A percentile compares a stretch with the other conserved stretches of the same genome.
These are phyloP conservation scores for Ischnura elegans DNA, from an alignment of 2,888 invertebrate species.

Conservation along the genomic window DNA sequence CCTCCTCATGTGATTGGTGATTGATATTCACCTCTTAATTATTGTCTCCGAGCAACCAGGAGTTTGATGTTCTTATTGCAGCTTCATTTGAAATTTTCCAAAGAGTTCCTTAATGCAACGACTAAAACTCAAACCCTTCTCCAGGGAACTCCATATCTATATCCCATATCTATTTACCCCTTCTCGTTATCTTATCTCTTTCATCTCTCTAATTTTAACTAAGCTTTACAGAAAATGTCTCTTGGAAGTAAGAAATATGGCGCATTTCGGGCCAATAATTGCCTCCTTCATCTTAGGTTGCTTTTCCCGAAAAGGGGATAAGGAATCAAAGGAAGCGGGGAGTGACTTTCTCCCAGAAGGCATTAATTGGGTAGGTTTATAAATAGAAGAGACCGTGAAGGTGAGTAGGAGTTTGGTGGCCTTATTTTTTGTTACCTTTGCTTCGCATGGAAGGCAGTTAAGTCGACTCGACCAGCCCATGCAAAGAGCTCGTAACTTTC, in stretches of 20 bases:
- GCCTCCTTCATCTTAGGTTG: background rate
- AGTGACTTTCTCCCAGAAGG: background rate
- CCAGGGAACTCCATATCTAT: background rate
- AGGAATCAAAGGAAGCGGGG: background rate
- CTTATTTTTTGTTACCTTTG: background rate
- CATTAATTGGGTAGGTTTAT: background rate
- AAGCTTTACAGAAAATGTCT: background rate
- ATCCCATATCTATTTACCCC: background rate
- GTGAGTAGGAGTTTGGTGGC: background rate
- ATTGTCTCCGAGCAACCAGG: too few relatives aligned
- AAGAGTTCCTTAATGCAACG: too few relatives aligned
- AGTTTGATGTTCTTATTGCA: too few relatives aligned
- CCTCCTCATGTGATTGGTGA: too few relatives aligned
- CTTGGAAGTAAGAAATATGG: background rate
- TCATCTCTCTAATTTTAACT: background rate
- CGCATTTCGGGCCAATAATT: background rate
- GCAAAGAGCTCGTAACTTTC: conserved; percentile 24
- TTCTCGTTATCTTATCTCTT: background rate
- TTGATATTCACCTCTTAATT: too few relatives aligned
- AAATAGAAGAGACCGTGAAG: background rate
- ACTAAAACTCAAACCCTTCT: too few relatives aligned
- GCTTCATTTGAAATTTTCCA: too few relatives aligned
- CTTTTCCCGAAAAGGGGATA: background rate
- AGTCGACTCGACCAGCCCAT: background rate
- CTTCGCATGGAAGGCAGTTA: background rate